Base-by-base conservation (phyloP, 2,113 vertebrate species). In the Trematomus loennbergii region DNA sequence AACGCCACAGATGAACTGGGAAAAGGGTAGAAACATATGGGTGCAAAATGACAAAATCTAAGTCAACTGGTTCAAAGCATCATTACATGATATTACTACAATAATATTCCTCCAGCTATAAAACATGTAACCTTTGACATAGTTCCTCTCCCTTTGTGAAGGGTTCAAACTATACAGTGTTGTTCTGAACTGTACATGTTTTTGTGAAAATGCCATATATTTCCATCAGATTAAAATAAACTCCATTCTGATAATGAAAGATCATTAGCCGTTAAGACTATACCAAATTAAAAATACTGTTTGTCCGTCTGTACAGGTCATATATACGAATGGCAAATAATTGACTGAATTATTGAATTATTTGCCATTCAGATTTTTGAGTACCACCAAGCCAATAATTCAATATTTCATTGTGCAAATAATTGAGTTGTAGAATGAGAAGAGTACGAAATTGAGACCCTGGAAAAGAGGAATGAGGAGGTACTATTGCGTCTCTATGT, bases 1-100 rank as follows among this genome's bases (percentile, higher is more conserved):
- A 99, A 33, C 97, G 94, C 97, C 98, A 99, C 76, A 99, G 92
- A 84, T 99, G 98, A 82, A 99, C 98, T 99, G 91, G 50, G 20
- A 94, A 20, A 36, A 88, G 10, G 92, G 94, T 8, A 17, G n/a
- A 89, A 79, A 78, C 40, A 10, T 3, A 1, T 9, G 49, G 40
- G 18, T 48, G 25, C 1, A 73, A 60, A 25, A n/a, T 71, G 12
- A 70, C 7, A 45, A 11, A 58, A 43, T 12, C 16, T 25, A 53
- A 0, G 5, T 6, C 7, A 33, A 48, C 17, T 7, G 0, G 52
- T 48, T 22, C 12, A 36, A 52, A 46, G 20, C 22, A 40, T 53
- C 15, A 40, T 68, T 45, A 45, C 54, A 58, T 45, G n/a, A 5
- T 18, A 49, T 5, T 33, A 67, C 9, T 3, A 12, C 13, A 57